phyloP scores from a whole-genome alignment of 2,888 invertebrate species.

The Heliconius charithonia region DNA sequence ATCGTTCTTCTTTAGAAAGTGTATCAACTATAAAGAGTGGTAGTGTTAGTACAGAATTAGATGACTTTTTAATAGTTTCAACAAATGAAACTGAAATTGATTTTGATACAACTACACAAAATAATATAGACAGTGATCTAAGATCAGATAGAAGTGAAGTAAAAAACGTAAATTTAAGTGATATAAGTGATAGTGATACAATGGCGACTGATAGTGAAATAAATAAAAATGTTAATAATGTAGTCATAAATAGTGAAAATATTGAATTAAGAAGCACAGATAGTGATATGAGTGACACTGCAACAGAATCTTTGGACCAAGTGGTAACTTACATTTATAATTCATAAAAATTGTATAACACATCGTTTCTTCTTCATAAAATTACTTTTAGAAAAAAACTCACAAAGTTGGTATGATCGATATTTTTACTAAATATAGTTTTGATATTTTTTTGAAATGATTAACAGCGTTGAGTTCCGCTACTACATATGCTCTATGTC shows the following conservation, averaged over 20 bases:
- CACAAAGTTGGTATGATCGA: too few species aligned
- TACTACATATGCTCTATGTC: not conserved
- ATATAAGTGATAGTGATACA: not conserved
- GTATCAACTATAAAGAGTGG: not conserved
- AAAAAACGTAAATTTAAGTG: not conserved
- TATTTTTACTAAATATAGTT: too few species aligned
- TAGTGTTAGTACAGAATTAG: not conserved
- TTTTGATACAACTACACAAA: constrained; percentile 13
- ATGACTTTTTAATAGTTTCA: constrained; percentile 6
- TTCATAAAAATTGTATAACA: constrained; percentile 2
- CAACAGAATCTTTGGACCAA: constrained; percentile 26
- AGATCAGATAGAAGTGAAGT: not conserved
- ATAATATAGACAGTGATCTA: not conserved
- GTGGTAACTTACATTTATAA: constrained; percentile 33
- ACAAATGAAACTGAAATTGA: not conserved
- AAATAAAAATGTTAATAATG: not conserved
- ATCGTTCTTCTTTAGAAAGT: not conserved
- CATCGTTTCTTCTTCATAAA: constrained; percentile 14
- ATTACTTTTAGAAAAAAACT: not conserved
- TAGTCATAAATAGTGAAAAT: constrained; percentile 17
- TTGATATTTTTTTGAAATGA: too few species aligned
- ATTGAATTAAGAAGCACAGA: constrained; percentile 18
- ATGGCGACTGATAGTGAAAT: not conserved
- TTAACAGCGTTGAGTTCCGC: not conserved
- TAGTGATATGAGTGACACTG: constrained; percentile 14